phyloP scores from a whole-genome alignment of 2,113 vertebrate genomes.

The Elephantulus edwardii region DNA sequence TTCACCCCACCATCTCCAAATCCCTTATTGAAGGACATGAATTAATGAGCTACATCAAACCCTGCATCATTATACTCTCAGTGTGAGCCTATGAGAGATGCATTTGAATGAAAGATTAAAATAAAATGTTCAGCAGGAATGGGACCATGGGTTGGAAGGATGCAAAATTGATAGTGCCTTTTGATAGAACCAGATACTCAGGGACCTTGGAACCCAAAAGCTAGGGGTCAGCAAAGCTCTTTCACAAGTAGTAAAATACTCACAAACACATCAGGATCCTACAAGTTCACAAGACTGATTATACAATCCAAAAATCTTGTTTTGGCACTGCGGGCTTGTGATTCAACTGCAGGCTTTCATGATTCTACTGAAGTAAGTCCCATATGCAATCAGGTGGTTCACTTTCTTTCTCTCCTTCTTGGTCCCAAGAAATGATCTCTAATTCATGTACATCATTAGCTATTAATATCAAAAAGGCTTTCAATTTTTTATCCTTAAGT shows the following conservation, averaged over 20 bases:
- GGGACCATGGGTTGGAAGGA: neutral
- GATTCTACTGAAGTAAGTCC: neutral
- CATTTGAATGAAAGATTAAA: conserved; percentile 28
- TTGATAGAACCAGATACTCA: neutral
- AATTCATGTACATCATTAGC: neutral
- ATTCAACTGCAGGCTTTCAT: no score
- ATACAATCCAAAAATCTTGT: neutral
- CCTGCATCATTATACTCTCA: neutral
- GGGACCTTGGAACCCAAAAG: neutral
- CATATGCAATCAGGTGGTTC: neutral
- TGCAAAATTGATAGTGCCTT: neutral
- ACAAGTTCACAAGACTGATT: neutral
- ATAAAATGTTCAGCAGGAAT: conserved; percentile 19
- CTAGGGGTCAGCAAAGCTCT: neutral
- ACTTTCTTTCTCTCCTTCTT: neutral
- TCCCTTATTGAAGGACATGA: neutral
- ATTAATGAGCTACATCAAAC: conserved; percentile 7
- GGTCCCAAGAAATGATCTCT: neutral
- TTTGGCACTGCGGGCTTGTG: neutral
- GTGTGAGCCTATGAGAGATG: neutral
- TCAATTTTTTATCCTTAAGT: neutral
- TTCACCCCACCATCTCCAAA: neutral
- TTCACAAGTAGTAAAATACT: neutral
- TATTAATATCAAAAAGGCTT: conserved; percentile 7
- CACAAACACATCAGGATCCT: neutral